Base-by-base conservation (phyloP, 2,888 invertebrate genomes). In the Drosophila nr. medialis region DNA sequence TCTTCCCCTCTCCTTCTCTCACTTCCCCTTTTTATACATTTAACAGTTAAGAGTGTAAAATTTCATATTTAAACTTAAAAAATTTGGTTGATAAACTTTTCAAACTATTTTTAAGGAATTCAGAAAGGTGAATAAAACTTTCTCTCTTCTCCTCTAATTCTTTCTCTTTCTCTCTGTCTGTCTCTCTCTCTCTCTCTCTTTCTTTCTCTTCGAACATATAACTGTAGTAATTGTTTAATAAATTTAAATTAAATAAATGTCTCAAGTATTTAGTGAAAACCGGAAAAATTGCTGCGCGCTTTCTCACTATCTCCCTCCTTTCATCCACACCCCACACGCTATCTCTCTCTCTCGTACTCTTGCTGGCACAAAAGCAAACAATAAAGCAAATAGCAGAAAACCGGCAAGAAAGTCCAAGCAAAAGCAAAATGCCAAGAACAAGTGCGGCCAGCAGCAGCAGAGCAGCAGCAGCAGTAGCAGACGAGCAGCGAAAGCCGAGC, bases 351-450 rank as follows among this genome's bases (percentile, higher is more conserved):
- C 38, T 18, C n/a, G 24, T 24, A 30, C 18, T 13, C 13, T 24
- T 29, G 24, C 48, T 60, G 3, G 2, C 51, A 11, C 45, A 51
- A 86, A 86, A 81, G 83, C 82, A 83, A 86, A 81, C 75, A 84
- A 54, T 60, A 85, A 85, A 87, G 81, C 85, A 74, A 83, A 86
- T 74, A 62, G 64, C 74, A 75, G 66, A 73, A 88, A 86, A 86
- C 85, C 85, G 85, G 85, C 86, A 88, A 85, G 88, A 86, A 86
- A 72, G 51, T 32, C 72, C 36, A 61, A 71, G 66, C 69, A 38
- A 86, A 86, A 88, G 81, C 76, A 74, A 82, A 79, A 49, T 66
- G 75, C 40, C 50, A 71, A 80, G 75, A 81, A 83, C 84, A 85
- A 86, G 89, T 86, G 86, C 82, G 85, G 82, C 74, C 18, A 48